Evolutionary conservation across 2,888 invertebrate species (phyloP).

Genomic region (Mesorhabditis spiculigera): DNA sequence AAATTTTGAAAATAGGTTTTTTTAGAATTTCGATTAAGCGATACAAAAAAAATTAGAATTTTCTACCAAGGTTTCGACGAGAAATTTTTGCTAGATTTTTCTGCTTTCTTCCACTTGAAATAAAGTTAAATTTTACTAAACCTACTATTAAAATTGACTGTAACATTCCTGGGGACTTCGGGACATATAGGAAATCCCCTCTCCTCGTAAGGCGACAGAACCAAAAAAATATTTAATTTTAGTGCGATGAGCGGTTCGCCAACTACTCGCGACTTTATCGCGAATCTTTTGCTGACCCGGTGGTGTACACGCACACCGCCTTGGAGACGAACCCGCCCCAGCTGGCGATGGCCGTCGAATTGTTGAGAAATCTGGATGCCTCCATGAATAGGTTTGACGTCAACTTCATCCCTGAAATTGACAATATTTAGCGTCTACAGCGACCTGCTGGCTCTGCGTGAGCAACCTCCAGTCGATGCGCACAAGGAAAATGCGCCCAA

Average conservation of each 20-base stretch:
- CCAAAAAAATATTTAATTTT: conserved; percentile 14
- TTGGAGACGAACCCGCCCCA: conserved; percentile 17
- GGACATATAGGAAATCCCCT: too few species aligned
- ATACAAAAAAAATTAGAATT: too few species aligned
- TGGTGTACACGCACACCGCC: conserved; percentile 25
- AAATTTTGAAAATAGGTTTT: not conserved
- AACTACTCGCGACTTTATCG: conserved; percentile 27
- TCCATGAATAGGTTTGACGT: not conserved
- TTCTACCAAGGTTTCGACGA: too few species aligned
- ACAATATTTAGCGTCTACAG: conserved; percentile 21
- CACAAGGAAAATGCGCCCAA: not conserved
- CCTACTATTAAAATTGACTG: too few species aligned
- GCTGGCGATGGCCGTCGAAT: conserved; percentile 8
- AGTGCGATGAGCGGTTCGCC: conserved; percentile 24
- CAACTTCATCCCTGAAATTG: too few species aligned
- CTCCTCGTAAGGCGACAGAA: too few species aligned
- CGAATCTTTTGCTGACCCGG: conserved; percentile 30
- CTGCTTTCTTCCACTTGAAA: too few species aligned
- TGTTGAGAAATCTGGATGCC: not conserved
- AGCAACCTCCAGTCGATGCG: not conserved
- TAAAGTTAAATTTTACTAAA: too few species aligned
- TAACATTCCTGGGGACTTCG: too few species aligned
- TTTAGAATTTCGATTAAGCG: too few species aligned
- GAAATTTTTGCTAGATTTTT: too few species aligned
- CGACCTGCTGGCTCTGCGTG: conserved; percentile 11